Evolutionary conservation across 2,797 vertebrate species (phyloP).

Genomic region (Aplochiton taeniatus): DNA sequence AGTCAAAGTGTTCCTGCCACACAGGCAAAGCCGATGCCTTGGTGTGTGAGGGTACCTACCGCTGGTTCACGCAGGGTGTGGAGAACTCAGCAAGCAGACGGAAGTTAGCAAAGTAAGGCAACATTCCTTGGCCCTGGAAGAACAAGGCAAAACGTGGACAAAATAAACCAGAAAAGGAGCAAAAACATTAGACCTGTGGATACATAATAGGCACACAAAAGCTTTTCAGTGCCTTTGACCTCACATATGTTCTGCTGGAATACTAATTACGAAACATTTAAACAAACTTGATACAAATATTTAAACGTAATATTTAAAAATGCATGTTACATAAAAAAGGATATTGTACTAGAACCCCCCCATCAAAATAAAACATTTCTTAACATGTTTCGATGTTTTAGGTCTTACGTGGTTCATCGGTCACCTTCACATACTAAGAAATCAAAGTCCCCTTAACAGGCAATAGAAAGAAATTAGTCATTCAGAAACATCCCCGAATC

Average conservation of each 20-base stretch:
- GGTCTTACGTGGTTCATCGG: no score
- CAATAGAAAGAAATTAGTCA: no score
- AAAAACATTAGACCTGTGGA: conserved; percentile 34
- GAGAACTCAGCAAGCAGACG: conserved; percentile 97
- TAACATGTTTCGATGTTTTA: no score
- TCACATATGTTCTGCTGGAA: no score
- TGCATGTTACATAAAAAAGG: neutral
- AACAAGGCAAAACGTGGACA: conserved; percentile 62
- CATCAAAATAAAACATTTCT: no score
- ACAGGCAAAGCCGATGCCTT: neutral
- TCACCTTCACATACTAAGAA: no score
- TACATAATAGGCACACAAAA: neutral
- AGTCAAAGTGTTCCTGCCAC: neutral
- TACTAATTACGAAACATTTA: neutral
- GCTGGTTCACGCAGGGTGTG: conserved; percentile 98
- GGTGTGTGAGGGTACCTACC: conserved; percentile 80
- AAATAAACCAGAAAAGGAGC: conserved; percentile 67
- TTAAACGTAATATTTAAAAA: neutral
- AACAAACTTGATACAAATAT: conserved; percentile 1
- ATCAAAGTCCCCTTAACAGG: no score
- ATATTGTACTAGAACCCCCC: no score
- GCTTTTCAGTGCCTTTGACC: no score
- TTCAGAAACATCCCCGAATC: no score
- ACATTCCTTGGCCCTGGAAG: conserved; percentile 84
- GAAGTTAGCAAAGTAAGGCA: conserved; percentile 96